Evolutionary conservation across 1,140 invertebrate genomes (phyloP), one percentile per base, ranked within the genome.

Genomic region (Pseudobourletiella spinata): DNA sequence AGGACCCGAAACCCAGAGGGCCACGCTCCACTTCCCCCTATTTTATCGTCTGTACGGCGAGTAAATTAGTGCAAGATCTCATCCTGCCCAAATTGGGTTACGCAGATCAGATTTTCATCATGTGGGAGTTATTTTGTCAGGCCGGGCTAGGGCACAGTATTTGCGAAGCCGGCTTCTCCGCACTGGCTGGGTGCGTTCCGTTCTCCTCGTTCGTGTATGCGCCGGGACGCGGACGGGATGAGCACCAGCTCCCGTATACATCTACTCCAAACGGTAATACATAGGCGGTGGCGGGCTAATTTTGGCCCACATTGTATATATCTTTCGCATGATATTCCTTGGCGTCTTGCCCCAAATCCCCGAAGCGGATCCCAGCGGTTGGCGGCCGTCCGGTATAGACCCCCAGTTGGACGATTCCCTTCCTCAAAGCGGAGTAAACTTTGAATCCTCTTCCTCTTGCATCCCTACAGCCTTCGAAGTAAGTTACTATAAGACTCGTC

Each of bases 51-150:
- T 8, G 8, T 11, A n/a, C 32, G 32, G 8, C 32, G 44, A 35
- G 48, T 57, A 60, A 59, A 65, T 59, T 65, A 59, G 29, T 29
- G 52, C 42, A 55, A 50, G 55, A 22, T 30, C 58, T 60, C 35
- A 30, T 65, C 11, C 43, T 46, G 64, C 64, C 64, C 64, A 66
- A 66, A 66, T 61, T 66, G 64, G 64, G 64, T 28, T 61, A 57
- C 55, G 56, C 59, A 62, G 64, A 66, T 66, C 64, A 62, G 57
- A 66, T 61, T 61, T 43, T 50, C 50, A 44, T 50, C 59, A 54
- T 61, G 59, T 61, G 59, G 50, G 59, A 56, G 59, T 61, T 54
- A 52, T 61, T 51, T 51, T 51, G 22, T 25, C 22, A 2, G 25
- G 14, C 48, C 28, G 48, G 48, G 48, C 22, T 51, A 11, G 22